phyloP scores from a whole-genome alignment of 1,140 invertebrate genomes.

The Hesperophylax magnus region DNA sequence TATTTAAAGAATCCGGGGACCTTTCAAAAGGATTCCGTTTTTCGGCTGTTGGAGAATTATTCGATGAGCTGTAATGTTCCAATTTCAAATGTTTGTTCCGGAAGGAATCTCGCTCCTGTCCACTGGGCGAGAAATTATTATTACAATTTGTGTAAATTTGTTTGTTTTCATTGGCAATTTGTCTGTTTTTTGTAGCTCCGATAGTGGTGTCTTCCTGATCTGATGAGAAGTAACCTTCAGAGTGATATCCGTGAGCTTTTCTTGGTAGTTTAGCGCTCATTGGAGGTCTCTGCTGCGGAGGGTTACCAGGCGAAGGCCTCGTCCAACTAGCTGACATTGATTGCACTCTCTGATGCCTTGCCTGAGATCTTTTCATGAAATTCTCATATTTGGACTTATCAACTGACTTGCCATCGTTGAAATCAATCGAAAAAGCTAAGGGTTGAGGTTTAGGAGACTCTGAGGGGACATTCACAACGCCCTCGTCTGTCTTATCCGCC shows the following conservation, averaged over 20 bases:
- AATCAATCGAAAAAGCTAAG: slow-evolving; percentile 80
- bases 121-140: slow-evolving; percentile 32
- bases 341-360: slow-evolving; percentile 77
- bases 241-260: slow-evolving; percentile 76
- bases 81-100: slow-evolving; percentile 36
- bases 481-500: slow-evolving; percentile 27
- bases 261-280: slow-evolving; percentile 72
- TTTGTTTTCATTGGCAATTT: slow-evolving; percentile 19
- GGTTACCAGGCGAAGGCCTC: slow-evolving; percentile 56
- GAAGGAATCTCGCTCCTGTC: slow-evolving; percentile 43
- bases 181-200: slow-evolving; percentile 19
- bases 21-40: slow-evolving; percentile 43
- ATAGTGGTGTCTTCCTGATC: slow-evolving; percentile 73
- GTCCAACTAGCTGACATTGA: slow-evolving; percentile 73
- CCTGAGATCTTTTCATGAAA: slow-evolving; percentile 79
- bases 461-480: slow-evolving; percentile 30
- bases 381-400: slow-evolving; percentile 76
- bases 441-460: slow-evolving; percentile 65
- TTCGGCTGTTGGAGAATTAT: slow-evolving; percentile 37
- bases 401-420: slow-evolving; percentile 74
- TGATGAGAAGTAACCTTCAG: slow-evolving; percentile 79
- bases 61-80: slow-evolving; percentile 26
- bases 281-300: slow-evolving; percentile 68
- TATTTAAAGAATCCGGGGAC: slow-evolving; percentile 52
- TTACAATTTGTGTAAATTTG: neutral